These are phyloP conservation scores for Apteryx mantelli DNA, from an alignment of 2,113 vertebrate genomes.

Conservation along the genomic window DNA sequence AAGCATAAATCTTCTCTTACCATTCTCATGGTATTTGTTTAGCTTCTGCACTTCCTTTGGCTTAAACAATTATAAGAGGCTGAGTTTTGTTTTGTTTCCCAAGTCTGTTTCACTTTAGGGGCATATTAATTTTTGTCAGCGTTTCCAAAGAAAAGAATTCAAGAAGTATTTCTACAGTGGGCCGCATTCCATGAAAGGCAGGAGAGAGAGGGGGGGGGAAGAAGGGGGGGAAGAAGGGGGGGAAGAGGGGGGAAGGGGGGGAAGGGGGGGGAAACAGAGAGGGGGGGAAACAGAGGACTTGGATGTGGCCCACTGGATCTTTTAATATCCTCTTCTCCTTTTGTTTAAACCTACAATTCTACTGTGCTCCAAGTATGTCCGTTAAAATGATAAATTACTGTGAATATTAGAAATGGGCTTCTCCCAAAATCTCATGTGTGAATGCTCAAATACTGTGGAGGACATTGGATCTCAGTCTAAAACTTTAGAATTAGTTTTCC, in stretches of 20 bases:
- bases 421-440: background rate
- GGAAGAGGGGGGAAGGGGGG: background rate
- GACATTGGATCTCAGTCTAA: background rate
- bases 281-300: background rate
- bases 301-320: background rate
- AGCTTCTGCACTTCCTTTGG: constrained; percentile 11
- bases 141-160: constrained; percentile 38
- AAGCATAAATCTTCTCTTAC: background rate
- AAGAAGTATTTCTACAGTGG: constrained; percentile 21
- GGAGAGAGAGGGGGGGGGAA: background rate
- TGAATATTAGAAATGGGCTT: constrained; percentile 18
- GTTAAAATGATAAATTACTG: constrained; percentile 9
- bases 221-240: no score
- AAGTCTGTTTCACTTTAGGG: constrained; percentile 45
- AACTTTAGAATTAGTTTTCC: background rate
- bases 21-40: constrained; percentile 23
- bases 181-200: constrained; percentile 22
- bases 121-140: constrained; percentile 32
- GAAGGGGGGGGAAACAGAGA: no score
- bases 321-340: constrained; percentile 46
- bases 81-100: constrained; percentile 37
- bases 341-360: constrained; percentile 19
- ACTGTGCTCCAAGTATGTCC: background rate
- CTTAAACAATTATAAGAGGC: background rate
- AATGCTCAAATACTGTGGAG: background rate